phyloP scores from a whole-genome alignment of 1,140 invertebrate species.

The Halotydeus destructor region DNA sequence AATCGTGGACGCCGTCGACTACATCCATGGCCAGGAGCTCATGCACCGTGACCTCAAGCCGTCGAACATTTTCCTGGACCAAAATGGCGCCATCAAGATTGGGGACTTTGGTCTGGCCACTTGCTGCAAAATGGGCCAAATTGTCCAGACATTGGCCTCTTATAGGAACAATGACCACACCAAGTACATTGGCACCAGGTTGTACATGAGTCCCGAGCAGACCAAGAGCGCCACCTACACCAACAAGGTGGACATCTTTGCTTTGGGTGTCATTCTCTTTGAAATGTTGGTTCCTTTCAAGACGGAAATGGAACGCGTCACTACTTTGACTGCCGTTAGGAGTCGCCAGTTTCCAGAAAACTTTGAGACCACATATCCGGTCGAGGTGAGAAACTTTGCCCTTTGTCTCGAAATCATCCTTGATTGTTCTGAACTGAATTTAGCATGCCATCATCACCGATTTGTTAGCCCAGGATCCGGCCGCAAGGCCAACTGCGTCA shows the following conservation, averaged over 20 bases:
- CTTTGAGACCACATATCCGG: constrained; percentile 9
- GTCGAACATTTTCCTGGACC: constrained; percentile 85
- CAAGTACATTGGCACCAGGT: constrained; percentile 54
- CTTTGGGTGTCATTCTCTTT: constrained; percentile 77
- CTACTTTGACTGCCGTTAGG: constrained; percentile 13
- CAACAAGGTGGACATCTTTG: constrained; percentile 92
- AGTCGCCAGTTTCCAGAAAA: constrained; percentile 8
- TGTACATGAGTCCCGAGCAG: constrained; percentile 97
- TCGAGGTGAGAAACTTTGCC: constrained; percentile 11
- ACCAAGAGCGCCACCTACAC: constrained; percentile 47
- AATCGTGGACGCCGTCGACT: constrained; percentile 79
- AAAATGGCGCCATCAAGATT: constrained; percentile 72
- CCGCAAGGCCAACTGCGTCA: too few relatives aligned
- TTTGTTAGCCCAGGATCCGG: too few relatives aligned
- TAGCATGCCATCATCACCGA: too few relatives aligned
- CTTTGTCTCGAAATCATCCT: too few relatives aligned
- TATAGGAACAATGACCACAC: constrained; percentile 32
- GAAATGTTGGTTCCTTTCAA: constrained; percentile 69
- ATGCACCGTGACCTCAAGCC: constrained; percentile 86
- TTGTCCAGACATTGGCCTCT: constrained; percentile 10
- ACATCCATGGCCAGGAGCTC: constrained; percentile 69
- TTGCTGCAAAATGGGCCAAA: constrained; percentile 14
- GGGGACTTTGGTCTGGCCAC: constrained; percentile 93
- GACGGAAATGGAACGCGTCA: constrained; percentile 68
- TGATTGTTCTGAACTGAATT: too few relatives aligned